Percentiles rank a stretch among this genome's conserved stretches.
Conservation (phyloP, 2,888 invertebrate genomes). For the Pristionchus entomophagus region DNA sequence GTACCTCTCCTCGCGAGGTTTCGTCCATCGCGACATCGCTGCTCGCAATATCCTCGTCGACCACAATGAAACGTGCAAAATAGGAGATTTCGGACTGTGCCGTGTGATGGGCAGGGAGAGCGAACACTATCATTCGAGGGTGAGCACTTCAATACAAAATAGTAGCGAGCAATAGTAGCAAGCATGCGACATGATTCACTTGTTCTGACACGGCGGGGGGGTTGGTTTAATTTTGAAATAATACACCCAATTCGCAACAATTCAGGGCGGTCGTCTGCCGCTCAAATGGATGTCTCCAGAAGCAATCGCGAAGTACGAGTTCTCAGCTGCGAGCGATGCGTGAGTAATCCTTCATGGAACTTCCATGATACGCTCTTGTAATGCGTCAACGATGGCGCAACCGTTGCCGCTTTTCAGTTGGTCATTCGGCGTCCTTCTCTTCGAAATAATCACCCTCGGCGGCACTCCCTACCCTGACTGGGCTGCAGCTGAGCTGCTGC, state of each 20-base stretch:
- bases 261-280: slow-evolving; percentile 18
- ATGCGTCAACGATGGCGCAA: too few species aligned
- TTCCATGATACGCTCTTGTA: too few species aligned
- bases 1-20: slow-evolving; percentile 7
- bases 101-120: background rate
- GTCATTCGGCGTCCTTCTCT: slow-evolving; percentile 22
- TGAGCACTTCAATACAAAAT: background rate
- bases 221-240: background rate
- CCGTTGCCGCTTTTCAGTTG: slow-evolving; percentile 13
- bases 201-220: background rate
- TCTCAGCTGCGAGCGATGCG: background rate
- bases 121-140: background rate
- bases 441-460: slow-evolving; percentile 4
- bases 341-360: too few species aligned
- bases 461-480: slow-evolving; percentile 15
- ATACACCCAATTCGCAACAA: background rate
- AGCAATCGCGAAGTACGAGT: background rate
- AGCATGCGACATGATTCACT: background rate
- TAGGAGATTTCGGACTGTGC: slow-evolving; percentile 26
- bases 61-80: background rate
- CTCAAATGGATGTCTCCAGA: slow-evolving; percentile 27
- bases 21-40: slow-evolving; percentile 14
- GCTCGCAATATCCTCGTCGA: background rate
- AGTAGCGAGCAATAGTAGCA: background rate
- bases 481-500: background rate